Percentiles rank a stretch among this genome's conserved stretches.
These are phyloP conservation scores for Pyralis farinalis DNA, from an alignment of 2,888 invertebrate species.

Conservation along the genomic window DNA sequence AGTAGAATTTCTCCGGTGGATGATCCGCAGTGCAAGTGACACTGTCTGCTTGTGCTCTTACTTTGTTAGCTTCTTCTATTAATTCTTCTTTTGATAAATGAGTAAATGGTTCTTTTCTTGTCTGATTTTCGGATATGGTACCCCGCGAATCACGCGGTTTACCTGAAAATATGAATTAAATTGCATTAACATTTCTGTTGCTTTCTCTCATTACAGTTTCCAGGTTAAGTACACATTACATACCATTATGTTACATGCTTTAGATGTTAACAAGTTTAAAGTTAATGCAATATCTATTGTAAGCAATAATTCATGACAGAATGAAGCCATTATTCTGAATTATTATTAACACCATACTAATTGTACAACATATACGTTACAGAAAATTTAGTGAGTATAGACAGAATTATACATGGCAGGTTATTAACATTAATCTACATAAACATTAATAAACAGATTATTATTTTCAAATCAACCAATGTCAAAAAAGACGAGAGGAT, in stretches of 20 bases:
- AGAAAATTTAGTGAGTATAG: background rate
- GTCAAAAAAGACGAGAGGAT: background rate
- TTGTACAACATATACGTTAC: no score
- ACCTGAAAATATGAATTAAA: conserved; percentile 47
- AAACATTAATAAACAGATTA: background rate
- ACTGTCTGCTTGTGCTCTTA: conserved; percentile 87
- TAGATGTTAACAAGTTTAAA: no score
- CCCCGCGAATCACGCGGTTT: conserved; percentile 69
- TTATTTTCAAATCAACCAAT: background rate
- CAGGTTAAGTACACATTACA: no score
- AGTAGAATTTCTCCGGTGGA: conserved; percentile 84
- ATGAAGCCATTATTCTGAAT: no score
- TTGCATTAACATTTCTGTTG: no score
- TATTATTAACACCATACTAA: no score
- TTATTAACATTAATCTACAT: background rate
- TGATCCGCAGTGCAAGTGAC: conserved; percentile 84
- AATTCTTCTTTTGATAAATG: conserved; percentile 87
- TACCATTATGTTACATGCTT: no score
- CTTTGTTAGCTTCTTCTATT: conserved; percentile 88
- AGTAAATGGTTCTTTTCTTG: conserved; percentile 81
- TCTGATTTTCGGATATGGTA: conserved; percentile 49
- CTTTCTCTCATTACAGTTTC: no score
- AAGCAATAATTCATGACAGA: no score
- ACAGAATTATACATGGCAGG: background rate
- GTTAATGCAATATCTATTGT: no score